These are phyloP conservation scores for Abrostola triplasia DNA, from an alignment of 2,888 invertebrate species.

Conservation along the genomic window DNA sequence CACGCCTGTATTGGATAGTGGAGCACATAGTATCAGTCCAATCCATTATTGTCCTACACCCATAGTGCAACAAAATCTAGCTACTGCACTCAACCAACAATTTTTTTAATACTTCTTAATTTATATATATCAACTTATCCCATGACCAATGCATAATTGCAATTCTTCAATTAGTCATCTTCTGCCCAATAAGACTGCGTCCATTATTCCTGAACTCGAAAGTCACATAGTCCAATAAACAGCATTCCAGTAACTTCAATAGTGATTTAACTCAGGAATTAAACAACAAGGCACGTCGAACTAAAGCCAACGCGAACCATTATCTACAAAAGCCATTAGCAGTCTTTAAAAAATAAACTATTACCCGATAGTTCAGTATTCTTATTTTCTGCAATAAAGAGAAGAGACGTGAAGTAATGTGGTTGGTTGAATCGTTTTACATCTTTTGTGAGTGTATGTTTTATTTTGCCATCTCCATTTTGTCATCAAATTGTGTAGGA, in stretches of 20 bases:
- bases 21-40: too few relatives aligned
- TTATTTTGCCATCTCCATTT: constrained; percentile 6
- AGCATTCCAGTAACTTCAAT: not conserved
- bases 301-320: not conserved
- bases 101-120: too few relatives aligned
- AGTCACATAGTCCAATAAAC: too few relatives aligned
- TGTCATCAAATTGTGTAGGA: not conserved
- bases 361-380: constrained; percentile 9
- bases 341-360: constrained; percentile 13
- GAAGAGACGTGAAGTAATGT: constrained; percentile 7
- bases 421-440: constrained; percentile 33
- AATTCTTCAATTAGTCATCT: too few relatives aligned
- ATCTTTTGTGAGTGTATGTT: constrained; percentile 11
- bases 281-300: not conserved
- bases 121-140: too few relatives aligned
- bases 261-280: not conserved
- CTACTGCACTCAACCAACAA: too few relatives aligned
- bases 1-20: too few relatives aligned
- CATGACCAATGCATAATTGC: too few relatives aligned
- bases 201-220: too few relatives aligned
- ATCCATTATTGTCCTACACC: too few relatives aligned
- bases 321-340: constrained; percentile 4
- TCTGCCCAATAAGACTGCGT: too few relatives aligned
- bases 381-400: constrained; percentile 5
- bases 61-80: too few relatives aligned